Conservation (phyloP, 1,140 invertebrate genomes). For the Latrodectus geometricus region DNA sequence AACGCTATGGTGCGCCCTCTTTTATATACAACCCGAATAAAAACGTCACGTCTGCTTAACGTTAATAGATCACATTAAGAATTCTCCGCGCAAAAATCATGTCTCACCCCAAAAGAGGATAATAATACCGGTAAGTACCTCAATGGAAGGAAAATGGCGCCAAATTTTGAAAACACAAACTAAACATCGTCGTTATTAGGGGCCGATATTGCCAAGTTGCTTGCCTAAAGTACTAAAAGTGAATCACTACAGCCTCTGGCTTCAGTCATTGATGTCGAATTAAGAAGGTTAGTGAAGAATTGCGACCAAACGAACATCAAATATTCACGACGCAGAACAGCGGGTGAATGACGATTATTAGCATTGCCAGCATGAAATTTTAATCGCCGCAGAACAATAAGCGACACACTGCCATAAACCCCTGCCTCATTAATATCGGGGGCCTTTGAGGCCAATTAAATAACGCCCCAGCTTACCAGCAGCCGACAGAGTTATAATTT, state of each 20-base stretch:
- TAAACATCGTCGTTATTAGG: slow-evolving; percentile 13
- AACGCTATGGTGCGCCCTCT: no score
- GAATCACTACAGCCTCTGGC: slow-evolving; percentile 48
- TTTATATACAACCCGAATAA: no score
- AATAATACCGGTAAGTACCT: background rate
- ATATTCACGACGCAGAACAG: slow-evolving; percentile 34
- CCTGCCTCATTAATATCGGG: slow-evolving; percentile 47
- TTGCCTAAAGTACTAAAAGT: slow-evolving; percentile 48
- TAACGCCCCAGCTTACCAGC: slow-evolving; percentile 37
- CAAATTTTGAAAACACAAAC: slow-evolving; percentile 25
- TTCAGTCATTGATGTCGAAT: slow-evolving; percentile 58
- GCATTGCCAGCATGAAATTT: slow-evolving; percentile 54
- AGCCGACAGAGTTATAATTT: slow-evolving; percentile 39
- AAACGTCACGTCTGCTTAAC: no score
- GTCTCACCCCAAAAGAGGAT: background rate
- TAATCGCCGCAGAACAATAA: slow-evolving; percentile 54
- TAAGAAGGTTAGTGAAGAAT: slow-evolving; percentile 61
- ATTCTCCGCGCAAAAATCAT: no score
- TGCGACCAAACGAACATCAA: slow-evolving; percentile 47
- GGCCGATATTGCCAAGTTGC: slow-evolving; percentile 13
- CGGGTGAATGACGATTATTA: slow-evolving; percentile 58
- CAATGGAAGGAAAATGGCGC: slow-evolving; percentile 14
- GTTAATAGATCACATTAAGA: no score
- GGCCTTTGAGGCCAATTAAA: slow-evolving; percentile 55
- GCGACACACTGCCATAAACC: slow-evolving; percentile 38